Base-by-base conservation (phyloP, 2,113 vertebrate species). In the Actinemys pallida region DNA sequence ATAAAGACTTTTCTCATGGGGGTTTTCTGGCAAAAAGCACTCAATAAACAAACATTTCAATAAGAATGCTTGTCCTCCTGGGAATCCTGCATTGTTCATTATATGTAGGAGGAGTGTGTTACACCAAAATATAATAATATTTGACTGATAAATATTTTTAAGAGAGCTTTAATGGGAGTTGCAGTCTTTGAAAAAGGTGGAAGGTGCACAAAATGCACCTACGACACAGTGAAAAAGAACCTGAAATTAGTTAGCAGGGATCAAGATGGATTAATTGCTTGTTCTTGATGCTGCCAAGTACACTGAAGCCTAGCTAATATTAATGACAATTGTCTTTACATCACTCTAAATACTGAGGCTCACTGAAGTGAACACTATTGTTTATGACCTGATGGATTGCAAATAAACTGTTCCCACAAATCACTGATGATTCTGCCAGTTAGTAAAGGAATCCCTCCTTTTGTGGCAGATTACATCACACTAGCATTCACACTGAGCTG, bases 31-130 rank as follows among this genome's bases (percentile, higher is more conserved):
- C 82, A 94, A 94, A 59, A 97, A 96, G 81, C 83, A 82, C 89
- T 94, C 95, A 87, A 90, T 91, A 97, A 97, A 97, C 95, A 97
- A 98, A 93, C 76, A 97, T 97, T 97, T 97, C 94, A 96, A 94
- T 95, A 97, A 96, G 94, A 96, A 96, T 92, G 87, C 92, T 69
- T 20, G 54, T 54, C 65, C 91, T 84, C 92, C 69, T 57, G 96
- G 93, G 95, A 94, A 95, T 92, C 79, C 56, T 17, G 92, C 19
- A 0, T 87, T 95, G 86, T 89, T 96, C 88, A 90, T 92, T 89
- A 90, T n/a, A 14, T 87, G 56, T 57, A 81, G 95, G 69, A 83
- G 1, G 25, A 94, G 86, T 94, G 84, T 57, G 78, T 56, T 95
- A 88, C 92, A 82, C 92, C 93, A 95, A 97, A 92, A 81, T 31